These are phyloP conservation scores for Diaprepes abbreviatus DNA, from an alignment of 2,888 invertebrate species.

Conservation along the genomic window DNA sequence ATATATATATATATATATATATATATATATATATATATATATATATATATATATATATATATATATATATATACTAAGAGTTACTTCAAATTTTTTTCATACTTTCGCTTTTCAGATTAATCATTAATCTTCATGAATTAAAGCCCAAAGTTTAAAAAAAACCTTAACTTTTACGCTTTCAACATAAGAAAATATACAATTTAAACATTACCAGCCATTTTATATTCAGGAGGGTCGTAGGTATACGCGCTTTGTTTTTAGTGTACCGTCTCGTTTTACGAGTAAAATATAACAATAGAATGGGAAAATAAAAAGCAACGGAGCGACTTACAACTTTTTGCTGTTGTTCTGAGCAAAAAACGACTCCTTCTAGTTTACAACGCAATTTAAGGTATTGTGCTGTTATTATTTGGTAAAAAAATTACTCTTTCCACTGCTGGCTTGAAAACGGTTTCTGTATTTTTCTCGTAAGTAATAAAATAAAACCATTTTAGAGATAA, in stretches of 20 bases:
- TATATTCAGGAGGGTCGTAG: constrained; percentile 22
- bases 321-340: constrained; percentile 23
- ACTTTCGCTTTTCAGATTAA: too few relatives aligned
- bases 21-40: too few relatives aligned
- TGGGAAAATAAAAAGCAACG: constrained; percentile 29
- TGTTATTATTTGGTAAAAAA: constrained; percentile 7
- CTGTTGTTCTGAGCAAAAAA: constrained; percentile 26
- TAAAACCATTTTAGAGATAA: constrained; percentile 11
- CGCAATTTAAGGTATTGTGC: constrained; percentile 9
- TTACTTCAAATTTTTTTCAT: too few relatives aligned
- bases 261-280: constrained; percentile 40
- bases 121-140: too few relatives aligned
- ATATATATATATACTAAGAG: too few relatives aligned
- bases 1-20: too few relatives aligned
- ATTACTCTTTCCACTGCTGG: neutral
- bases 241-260: constrained; percentile 43
- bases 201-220: constrained; percentile 22
- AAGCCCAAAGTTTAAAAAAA: too few relatives aligned
- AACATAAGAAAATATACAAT: constrained; percentile 1
- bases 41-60: too few relatives aligned
- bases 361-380: constrained; percentile 10
- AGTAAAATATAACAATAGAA: constrained; percentile 36
- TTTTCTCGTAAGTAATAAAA: constrained; percentile 1
- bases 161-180: neutral
- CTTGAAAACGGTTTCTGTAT: constrained; percentile 2